Evolutionary conservation across 1,140 invertebrate species (phyloP), one percentile per base, ranked within the genome.

Genomic region (Gonatopus flavifemur): DNA sequence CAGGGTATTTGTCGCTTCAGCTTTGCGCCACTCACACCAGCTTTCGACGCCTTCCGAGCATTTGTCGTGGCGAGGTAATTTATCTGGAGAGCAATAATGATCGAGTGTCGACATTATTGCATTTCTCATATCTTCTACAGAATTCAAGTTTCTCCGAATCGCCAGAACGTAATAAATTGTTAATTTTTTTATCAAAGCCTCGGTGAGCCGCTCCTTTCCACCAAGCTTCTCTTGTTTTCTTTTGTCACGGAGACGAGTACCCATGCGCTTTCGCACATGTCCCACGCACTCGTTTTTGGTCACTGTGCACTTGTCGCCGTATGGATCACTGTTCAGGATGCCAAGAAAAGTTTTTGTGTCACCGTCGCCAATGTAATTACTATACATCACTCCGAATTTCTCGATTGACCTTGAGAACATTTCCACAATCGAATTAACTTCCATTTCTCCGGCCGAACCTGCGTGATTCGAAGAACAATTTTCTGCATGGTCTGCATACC

Each of bases 271-370:
- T 13, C 15, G 10, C n/a, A 33, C 32, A 33, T 41, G 32, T 57
- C 45, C 12, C 28, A 57, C 48, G 48, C 49, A 49, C 37, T 51
- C 57, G 45, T 47, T 46, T 42, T 53, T 53, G 18, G 31, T 22
- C n/a, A 52, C 37, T 24, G 19, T 18, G 7, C 18, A n/a, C 13
- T 36, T 35, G 13, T 22, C 25, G 31, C 19, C 19, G 24, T 57
- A 54, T 12, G 46, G 46, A 20, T 49, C 35, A 31, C 13, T 22
- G 4, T 61, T 30, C 18, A 32, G n/a, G 36, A 59, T 16, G 13
- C 20, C 36, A 44, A 43, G 47, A 41, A 9, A 13, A 18, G 52
- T 57, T 30, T 55, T 55, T 5, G 35, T 28, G 38, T 59, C 56
- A 22, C 48, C 60, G 31, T 60, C 57, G 5, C 32, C 32, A 33